Evolutionary conservation across 2,797 vertebrate species (phyloP).

Genomic region (Avahi laniger): DNA sequence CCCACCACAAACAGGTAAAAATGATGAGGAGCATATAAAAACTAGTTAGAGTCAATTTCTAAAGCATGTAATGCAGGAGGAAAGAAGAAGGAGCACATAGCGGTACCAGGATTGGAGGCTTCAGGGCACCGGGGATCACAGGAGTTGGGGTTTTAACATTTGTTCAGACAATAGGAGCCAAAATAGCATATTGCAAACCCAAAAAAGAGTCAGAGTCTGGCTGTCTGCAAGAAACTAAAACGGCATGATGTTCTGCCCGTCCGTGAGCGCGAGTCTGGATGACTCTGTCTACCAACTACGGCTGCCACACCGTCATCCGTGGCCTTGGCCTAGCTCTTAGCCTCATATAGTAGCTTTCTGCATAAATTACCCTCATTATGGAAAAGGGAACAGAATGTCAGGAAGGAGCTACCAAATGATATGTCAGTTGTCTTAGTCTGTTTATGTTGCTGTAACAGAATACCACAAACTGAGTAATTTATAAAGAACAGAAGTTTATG

Average conservation of each 20-base stretch:
- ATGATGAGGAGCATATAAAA: neutral
- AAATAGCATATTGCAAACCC: neutral
- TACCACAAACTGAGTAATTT: neutral
- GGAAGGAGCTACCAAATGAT: neutral
- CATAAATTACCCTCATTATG: neutral
- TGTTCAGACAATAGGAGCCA: neutral
- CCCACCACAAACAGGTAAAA: neutral
- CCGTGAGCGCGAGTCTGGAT: neutral
- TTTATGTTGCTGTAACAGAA: neutral
- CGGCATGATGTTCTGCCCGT: neutral
- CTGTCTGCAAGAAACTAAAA: neutral
- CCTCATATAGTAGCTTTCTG: neutral
- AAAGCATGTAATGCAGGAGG: neutral
- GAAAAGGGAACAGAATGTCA: neutral
- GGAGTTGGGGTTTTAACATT: neutral
- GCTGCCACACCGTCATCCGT: neutral
- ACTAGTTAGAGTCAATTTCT: neutral
- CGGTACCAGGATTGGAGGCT: too few species aligned
- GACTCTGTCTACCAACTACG: too few species aligned
- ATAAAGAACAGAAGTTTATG: neutral
- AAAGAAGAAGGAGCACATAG: neutral
- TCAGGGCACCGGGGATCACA: neutral
- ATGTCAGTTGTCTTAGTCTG: neutral
- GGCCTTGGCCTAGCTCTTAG: neutral
- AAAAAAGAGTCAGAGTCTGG: neutral